These are phyloP conservation scores for Apus apus DNA, from an alignment of 2,113 vertebrate genomes.

Conservation along the genomic window DNA sequence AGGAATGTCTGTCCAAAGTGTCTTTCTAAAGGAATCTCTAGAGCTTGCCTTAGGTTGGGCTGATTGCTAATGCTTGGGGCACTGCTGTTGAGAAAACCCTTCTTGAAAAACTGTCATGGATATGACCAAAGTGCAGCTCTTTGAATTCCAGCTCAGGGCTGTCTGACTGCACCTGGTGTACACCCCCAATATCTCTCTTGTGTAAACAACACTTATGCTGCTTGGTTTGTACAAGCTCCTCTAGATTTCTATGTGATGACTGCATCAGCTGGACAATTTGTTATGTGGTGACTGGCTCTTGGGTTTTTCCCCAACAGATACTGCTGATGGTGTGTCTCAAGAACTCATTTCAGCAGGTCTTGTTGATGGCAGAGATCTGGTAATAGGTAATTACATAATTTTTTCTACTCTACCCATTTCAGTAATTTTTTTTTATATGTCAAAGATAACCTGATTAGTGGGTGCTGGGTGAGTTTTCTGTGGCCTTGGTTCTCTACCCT, in stretches of 20 bases:
- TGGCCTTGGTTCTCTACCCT: background rate
- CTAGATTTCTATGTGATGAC: background rate
- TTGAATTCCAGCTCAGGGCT: background rate
- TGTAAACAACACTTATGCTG: background rate
- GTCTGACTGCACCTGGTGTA: background rate
- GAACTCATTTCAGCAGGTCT: slow-evolving; percentile 97
- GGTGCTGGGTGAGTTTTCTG: background rate
- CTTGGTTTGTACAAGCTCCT: background rate
- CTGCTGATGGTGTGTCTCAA: slow-evolving; percentile 96
- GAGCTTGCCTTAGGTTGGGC: background rate
- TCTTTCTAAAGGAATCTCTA: background rate
- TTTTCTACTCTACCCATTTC: background rate
- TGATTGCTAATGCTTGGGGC: background rate
- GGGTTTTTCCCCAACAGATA: slow-evolving; percentile 81
- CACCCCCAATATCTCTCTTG: background rate
- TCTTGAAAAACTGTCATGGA: background rate
- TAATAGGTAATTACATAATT: slow-evolving; percentile 85
- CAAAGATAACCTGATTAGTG: background rate
- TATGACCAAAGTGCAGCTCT: background rate
- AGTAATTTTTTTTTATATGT: background rate
- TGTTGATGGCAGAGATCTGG: slow-evolving; percentile 94
- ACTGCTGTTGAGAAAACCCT: background rate
- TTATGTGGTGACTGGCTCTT: background rate
- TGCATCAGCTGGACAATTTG: background rate
- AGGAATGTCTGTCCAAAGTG: background rate